phyloP scores from a whole-genome alignment of 1,140 invertebrate genomes.

The Globodera rostochiensis region DNA sequence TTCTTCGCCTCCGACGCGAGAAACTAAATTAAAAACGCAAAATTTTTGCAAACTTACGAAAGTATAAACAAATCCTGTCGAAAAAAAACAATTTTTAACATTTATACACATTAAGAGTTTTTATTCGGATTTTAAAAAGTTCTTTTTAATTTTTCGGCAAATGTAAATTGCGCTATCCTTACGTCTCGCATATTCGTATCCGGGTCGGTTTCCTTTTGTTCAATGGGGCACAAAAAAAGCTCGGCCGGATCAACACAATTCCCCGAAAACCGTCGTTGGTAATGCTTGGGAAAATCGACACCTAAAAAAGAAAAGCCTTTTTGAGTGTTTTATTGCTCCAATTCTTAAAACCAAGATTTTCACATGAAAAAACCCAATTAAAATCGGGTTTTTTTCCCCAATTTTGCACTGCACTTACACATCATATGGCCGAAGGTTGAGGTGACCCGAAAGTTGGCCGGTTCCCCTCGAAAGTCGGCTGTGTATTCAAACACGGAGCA shows the following conservation, averaged over 20 bases:
- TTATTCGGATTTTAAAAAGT: no score
- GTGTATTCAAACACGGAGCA: constrained; percentile 91
- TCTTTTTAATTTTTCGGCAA: no score
- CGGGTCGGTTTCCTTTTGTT: constrained; percentile 92
- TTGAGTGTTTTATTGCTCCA: no score
- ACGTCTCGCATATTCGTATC: no score
- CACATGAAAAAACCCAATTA: no score
- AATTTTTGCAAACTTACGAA: constrained; percentile 70
- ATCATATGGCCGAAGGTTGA: constrained; percentile 21
- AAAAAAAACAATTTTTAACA: no score
- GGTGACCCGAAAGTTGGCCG: constrained; percentile 55
- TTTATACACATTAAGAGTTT: no score
- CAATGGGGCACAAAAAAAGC: constrained; percentile 86
- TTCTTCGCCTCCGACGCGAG: constrained; percentile 72
- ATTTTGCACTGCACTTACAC: neutral
- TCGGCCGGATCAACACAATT: constrained; percentile 93
- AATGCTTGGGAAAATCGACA: constrained; percentile 90
- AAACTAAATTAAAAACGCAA: no score
- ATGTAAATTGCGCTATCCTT: no score
- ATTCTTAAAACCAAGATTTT: no score
- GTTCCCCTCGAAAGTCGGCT: constrained; percentile 78
- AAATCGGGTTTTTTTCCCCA: no score
- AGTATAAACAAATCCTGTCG: no score
- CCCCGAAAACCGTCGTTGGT: constrained; percentile 99
- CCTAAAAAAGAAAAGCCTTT: constrained; percentile 78